Evolutionary conservation across 1,140 invertebrate genomes (phyloP).

Genomic region (Oncopodura yosiiana): DNA sequence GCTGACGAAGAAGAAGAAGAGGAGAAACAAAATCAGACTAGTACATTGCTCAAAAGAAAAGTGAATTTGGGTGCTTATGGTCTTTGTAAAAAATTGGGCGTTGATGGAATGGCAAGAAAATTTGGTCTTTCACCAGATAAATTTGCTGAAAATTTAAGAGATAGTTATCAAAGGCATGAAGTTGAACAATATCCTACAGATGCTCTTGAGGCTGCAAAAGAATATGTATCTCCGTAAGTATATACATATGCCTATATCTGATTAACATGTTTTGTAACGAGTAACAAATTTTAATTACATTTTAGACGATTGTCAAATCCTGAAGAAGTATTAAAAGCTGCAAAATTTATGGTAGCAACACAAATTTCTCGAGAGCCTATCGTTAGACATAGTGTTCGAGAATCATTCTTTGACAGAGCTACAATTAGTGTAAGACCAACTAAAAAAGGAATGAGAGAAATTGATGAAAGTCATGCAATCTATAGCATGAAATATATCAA

Average conservation of each 20-base stretch:
- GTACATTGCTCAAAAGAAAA: slow-evolving; percentile 66
- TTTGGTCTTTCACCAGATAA: slow-evolving; percentile 94
- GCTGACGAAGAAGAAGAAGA: slow-evolving; percentile 44
- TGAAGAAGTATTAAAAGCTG: slow-evolving; percentile 76
- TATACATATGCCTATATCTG: background rate
- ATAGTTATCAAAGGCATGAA: slow-evolving; percentile 95
- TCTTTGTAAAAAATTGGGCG: slow-evolving; percentile 70
- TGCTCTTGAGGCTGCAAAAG: slow-evolving; percentile 67
- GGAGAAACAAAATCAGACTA: slow-evolving; percentile 44
- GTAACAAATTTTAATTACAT: slow-evolving; percentile 36
- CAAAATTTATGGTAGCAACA: slow-evolving; percentile 85
- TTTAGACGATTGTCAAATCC: slow-evolving; percentile 48
- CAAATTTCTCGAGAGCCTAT: slow-evolving; percentile 86
- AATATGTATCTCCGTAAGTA: slow-evolving; percentile 51
- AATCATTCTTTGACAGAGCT: slow-evolving; percentile 84
- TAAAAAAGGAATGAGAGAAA: slow-evolving; percentile 81
- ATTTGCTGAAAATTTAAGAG: slow-evolving; percentile 92
- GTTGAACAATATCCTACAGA: slow-evolving; percentile 80
- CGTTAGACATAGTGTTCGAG: slow-evolving; percentile 71
- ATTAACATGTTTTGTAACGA: slow-evolving; percentile 30
- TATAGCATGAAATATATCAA: slow-evolving; percentile 87
- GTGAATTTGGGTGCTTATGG: slow-evolving; percentile 75
- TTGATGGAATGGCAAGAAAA: slow-evolving; percentile 74
- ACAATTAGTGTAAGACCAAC: slow-evolving; percentile 75
- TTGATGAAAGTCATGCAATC: slow-evolving; percentile 85